A percentile compares a stretch with the other conserved stretches of the same genome.
Evolutionary conservation across 2,888 invertebrate species (phyloP).

Genomic region (Cerastoderma edule): DNA sequence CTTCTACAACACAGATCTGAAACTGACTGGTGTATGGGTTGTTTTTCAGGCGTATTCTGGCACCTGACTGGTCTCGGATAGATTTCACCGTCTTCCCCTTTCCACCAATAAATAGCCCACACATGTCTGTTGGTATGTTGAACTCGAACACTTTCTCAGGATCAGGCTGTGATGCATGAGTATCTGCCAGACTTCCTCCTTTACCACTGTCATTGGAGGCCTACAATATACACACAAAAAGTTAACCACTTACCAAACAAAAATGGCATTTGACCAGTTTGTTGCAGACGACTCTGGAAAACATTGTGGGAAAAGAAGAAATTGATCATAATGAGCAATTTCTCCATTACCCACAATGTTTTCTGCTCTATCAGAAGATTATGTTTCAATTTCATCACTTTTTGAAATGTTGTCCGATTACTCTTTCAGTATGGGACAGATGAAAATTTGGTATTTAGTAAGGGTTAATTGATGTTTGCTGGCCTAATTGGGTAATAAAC

Average conservation of each 20-base stretch:
- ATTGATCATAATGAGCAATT: too few species aligned
- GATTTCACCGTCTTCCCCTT: conserved; percentile 92
- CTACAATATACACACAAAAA: conserved; percentile 79
- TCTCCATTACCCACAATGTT: too few species aligned
- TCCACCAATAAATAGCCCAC: conserved; percentile 94
- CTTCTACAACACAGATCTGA: conserved; percentile 94
- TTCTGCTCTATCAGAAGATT: too few species aligned
- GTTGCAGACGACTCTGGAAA: too few species aligned
- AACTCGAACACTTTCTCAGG: conserved; percentile 85
- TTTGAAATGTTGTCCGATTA: too few species aligned
- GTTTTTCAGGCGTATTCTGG: conserved; percentile 91
- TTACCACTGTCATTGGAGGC: conserved; percentile 94
- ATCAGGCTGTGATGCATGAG: conserved; percentile 80
- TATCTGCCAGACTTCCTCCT: conserved; percentile 86
- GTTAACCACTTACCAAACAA: not conserved
- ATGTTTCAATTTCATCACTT: too few species aligned
- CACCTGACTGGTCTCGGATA: conserved; percentile 90
- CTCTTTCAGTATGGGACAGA: too few species aligned
- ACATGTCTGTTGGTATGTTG: conserved; percentile 86
- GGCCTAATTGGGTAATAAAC: too few species aligned
- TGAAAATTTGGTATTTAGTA: too few species aligned
- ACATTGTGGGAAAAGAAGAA: too few species aligned
- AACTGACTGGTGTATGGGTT: conserved; percentile 90
- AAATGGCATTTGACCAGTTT: too few species aligned
- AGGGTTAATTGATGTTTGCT: not conserved